Percentiles rank a stretch among this genome's conserved stretches.
phyloP scores from a whole-genome alignment of 1,140 invertebrate genomes.

The Panulirus ornatus region DNA sequence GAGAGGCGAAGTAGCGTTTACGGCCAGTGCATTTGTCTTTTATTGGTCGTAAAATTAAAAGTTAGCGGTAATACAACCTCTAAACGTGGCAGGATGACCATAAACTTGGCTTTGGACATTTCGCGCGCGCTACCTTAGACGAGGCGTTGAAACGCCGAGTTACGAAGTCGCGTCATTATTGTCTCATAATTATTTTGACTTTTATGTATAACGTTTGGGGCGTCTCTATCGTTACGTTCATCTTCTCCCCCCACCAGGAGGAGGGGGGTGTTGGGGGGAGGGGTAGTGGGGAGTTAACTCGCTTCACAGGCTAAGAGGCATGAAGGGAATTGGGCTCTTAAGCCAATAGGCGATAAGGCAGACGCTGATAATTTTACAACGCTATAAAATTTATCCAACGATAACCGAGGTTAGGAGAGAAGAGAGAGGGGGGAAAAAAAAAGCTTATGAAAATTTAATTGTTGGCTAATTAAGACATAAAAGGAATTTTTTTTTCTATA shows the following conservation, averaged over 20 bases:
- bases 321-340: constrained; percentile 39
- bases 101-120: constrained; percentile 61
- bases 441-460: constrained; percentile 72
- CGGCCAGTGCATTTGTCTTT: constrained; percentile 73
- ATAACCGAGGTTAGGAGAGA: constrained; percentile 61
- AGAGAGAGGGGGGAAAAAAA: constrained; percentile 21
- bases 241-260: constrained; percentile 43
- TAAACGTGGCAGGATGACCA: constrained; percentile 67
- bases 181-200: constrained; percentile 61
- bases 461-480: constrained; percentile 66
- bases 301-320: constrained; percentile 26
- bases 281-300: neutral
- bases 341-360: constrained; percentile 45
- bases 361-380: constrained; percentile 58
- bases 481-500: constrained; percentile 40
- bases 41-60: constrained; percentile 73
- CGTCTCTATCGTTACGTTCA: constrained; percentile 53
- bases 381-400: constrained; percentile 65
- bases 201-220: constrained; percentile 50
- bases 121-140: constrained; percentile 52
- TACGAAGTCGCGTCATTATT: constrained; percentile 58
- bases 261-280: no score
- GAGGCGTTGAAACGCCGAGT: constrained; percentile 65
- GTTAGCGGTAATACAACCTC: constrained; percentile 73
- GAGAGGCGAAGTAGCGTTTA: constrained; percentile 56